A percentile compares a stretch with the other conserved stretches of the same genome.
Evolutionary conservation across 92 coral and sea anemone genomes (phyloP).

Genomic region (Zoanthus gigantus): DNA sequence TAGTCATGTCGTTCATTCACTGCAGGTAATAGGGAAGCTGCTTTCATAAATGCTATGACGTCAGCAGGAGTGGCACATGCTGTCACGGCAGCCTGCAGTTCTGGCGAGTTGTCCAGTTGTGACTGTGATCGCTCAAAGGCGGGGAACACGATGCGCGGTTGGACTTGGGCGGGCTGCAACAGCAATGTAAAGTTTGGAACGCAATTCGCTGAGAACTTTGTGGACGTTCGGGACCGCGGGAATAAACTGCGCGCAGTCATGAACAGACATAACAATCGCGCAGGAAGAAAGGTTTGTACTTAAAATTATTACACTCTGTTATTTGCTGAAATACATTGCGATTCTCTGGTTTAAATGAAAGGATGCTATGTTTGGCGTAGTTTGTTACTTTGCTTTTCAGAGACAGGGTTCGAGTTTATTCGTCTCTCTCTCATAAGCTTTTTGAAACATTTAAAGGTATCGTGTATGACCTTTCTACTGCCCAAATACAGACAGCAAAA

Average conservation of each 20-base stretch:
- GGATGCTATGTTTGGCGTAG: not conserved
- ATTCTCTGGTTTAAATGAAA: not conserved
- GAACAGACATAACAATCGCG: conserved; percentile 94
- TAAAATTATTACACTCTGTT: not conserved
- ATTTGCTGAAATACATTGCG: no score
- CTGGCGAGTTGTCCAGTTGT: conserved; percentile 85
- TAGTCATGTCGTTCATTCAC: not conserved
- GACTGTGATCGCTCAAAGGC: conserved; percentile 88
- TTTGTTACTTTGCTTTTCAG: no score
- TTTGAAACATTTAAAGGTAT: no score
- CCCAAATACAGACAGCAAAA: no score
- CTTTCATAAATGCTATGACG: conserved; percentile 93
- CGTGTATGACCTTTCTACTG: no score
- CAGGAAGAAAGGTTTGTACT: conserved; percentile 83
- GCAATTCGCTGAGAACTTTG: conserved; percentile 86
- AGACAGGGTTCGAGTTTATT: no score
- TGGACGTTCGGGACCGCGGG: conserved; percentile 85
- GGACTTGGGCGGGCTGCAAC: conserved; percentile 97
- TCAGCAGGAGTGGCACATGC: conserved; percentile 98
- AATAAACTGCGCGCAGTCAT: conserved; percentile 77
- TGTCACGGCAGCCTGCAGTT: conserved; percentile 84
- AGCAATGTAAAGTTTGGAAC: conserved; percentile 93
- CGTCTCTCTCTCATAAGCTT: no score
- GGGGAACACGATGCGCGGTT: conserved; percentile 79
- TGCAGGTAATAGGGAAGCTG: conserved; percentile 91